Evolutionary conservation across 1,140 invertebrate genomes (phyloP).

Genomic region (Drosophila insularis): DNA sequence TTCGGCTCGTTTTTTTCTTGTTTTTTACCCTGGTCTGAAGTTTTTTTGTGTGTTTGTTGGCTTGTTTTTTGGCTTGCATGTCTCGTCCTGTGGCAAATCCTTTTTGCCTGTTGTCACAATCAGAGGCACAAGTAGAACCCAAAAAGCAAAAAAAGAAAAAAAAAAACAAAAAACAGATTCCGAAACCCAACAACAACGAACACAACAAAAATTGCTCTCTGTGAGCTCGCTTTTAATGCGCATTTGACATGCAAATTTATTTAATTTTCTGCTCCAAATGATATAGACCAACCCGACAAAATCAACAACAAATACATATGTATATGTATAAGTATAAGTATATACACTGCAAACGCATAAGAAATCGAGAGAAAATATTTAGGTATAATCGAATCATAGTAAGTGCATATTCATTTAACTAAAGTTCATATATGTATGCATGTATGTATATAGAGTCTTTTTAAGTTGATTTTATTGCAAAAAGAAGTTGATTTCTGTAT

Average conservation of each 20-base stretch:
- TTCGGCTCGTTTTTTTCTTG: not conserved
- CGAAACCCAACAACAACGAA: not conserved
- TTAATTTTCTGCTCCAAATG: constrained; percentile 78
- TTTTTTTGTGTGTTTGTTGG: constrained; percentile 8
- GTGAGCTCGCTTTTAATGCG: constrained; percentile 61
- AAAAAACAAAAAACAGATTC: not conserved
- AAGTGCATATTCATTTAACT: no score
- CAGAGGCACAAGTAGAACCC: constrained; percentile 39
- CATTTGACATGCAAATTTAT: constrained; percentile 80
- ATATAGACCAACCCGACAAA: constrained; percentile 29
- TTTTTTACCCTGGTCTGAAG: constrained; percentile 7
- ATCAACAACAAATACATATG: not conserved
- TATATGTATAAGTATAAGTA: not conserved
- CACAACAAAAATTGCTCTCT: constrained; percentile 20
- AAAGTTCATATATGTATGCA: no score
- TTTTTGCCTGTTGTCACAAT: constrained; percentile 67
- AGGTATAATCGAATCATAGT: no score
- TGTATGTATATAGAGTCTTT: no score
- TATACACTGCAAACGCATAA: not conserved
- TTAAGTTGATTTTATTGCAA: no score
- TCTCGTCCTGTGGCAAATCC: constrained; percentile 63
- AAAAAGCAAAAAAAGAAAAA: constrained; percentile 2
- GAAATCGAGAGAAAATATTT: not conserved
- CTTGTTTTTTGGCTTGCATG: constrained; percentile 33
- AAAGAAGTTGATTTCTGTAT: no score